Evolutionary conservation across 2,888 invertebrate genomes (phyloP).

Genomic region (Dryobotodes eremita): DNA sequence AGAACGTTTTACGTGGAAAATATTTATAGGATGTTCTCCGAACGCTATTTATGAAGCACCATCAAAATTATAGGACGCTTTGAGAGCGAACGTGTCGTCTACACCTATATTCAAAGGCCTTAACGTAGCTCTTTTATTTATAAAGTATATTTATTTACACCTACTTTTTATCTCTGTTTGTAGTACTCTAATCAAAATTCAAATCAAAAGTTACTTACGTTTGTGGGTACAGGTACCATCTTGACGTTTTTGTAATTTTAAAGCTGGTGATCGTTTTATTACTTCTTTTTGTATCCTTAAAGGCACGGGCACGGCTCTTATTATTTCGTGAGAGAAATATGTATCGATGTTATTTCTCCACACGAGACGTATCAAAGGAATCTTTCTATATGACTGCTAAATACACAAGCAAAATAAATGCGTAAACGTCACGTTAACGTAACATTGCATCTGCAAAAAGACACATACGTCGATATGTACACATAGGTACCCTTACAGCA

Average conservation of each 20-base stretch:
- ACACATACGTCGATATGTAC: not conserved
- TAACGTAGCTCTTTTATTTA: not conserved
- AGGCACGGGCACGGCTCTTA: not conserved
- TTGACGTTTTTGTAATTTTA: not conserved
- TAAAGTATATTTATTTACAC: not conserved
- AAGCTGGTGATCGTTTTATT: too few relatives aligned
- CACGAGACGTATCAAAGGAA: not conserved
- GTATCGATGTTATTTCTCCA: not conserved
- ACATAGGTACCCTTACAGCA: not conserved
- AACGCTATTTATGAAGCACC: conserved; percentile 5
- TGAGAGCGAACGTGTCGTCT: not conserved
- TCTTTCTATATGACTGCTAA: not conserved
- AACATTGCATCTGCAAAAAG: conserved; percentile 6
- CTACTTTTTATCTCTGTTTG: not conserved
- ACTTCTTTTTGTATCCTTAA: not conserved
- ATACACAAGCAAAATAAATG: not conserved
- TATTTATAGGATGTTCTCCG: conserved; percentile 33
- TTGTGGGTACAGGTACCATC: too few relatives aligned
- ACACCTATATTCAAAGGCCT: not conserved
- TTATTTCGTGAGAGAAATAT: not conserved
- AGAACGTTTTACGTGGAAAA: conserved; percentile 37
- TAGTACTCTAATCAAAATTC: not conserved
- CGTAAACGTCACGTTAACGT: not conserved
- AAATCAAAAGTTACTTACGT: not conserved
- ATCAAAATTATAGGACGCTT: conserved; percentile 23